Percentiles rank a stretch among this genome's conserved stretches.
Evolutionary conservation across 2,888 invertebrate genomes (phyloP).

Genomic region (Spatulosminthurus flaviceps): DNA sequence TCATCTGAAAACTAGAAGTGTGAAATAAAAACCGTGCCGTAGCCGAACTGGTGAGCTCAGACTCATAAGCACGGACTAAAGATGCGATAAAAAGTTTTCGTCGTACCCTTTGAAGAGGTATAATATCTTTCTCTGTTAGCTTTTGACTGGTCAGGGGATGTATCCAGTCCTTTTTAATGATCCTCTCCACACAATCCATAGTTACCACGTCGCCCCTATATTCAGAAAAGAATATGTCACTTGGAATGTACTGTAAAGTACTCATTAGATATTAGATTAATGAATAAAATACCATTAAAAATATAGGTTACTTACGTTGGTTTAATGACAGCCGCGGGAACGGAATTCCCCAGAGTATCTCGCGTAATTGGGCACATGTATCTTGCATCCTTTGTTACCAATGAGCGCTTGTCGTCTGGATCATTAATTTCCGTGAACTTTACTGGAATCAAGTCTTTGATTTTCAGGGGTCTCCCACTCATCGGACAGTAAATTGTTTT

Average conservation of each 20-base stretch:
- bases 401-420: constrained; percentile 83
- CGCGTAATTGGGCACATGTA: constrained; percentile 98
- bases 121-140: constrained; percentile 89
- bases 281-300: constrained; percentile 11
- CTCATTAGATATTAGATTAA: not conserved
- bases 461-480: constrained; percentile 83
- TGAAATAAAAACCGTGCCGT: constrained; percentile 43
- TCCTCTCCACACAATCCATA: constrained; percentile 93
- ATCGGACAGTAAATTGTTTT: constrained; percentile 83
- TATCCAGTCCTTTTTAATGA: constrained; percentile 95
- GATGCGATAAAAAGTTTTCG: too few species aligned
- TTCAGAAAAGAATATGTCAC: constrained; percentile 13
- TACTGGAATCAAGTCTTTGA: constrained; percentile 91
- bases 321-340: constrained; percentile 90
- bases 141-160: constrained; percentile 90
- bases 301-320: constrained; percentile 76
- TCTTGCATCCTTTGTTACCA: constrained; percentile 88
- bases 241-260: not conserved
- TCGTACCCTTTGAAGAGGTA: constrained; percentile 84
- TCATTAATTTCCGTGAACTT: constrained; percentile 92
- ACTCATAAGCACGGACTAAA: too few species aligned
- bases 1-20: not conserved
- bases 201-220: constrained; percentile 94
- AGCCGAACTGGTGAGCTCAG: too few species aligned
- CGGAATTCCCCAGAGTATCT: constrained; percentile 92